Percentiles rank a stretch among this genome's conserved stretches.
phyloP scores from a whole-genome alignment of 2,113 vertebrate genomes.

The Hyperoodon ampullatus region DNA sequence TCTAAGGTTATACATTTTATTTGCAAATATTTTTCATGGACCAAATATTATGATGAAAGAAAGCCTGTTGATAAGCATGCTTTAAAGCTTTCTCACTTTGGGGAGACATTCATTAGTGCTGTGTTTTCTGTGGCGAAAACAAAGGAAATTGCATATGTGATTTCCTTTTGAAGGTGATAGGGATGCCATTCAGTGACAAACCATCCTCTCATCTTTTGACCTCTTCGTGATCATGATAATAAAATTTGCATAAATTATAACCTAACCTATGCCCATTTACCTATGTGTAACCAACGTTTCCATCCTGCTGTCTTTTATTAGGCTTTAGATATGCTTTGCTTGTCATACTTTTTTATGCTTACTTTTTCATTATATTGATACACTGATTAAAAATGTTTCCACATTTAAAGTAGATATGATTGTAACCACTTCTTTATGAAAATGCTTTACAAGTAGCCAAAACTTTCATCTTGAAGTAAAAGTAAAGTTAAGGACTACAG shows the following conservation, averaged over 20 bases:
- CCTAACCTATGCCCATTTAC: background rate
- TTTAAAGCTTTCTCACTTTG: slow-evolving; percentile 60
- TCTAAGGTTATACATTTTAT: slow-evolving; percentile 38
- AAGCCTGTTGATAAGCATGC: slow-evolving; percentile 33
- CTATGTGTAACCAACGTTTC: background rate
- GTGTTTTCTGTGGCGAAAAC: slow-evolving; percentile 56
- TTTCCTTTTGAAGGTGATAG: slow-evolving; percentile 61
- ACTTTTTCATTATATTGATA: slow-evolving; percentile 37
- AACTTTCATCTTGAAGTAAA: slow-evolving; percentile 39
- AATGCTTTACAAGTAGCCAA: slow-evolving; percentile 13
- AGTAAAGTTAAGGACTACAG: background rate
- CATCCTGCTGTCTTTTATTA: slow-evolving; percentile 22
- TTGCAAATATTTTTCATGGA: slow-evolving; percentile 49
- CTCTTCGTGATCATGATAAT: slow-evolving; percentile 11
- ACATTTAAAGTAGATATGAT: slow-evolving; percentile 27
- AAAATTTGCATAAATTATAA: slow-evolving; percentile 30
- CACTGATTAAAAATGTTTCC: slow-evolving; percentile 5
- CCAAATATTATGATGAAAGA: slow-evolving; percentile 34
- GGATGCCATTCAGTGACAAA: background rate
- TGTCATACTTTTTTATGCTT: background rate
- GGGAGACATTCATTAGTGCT: slow-evolving; percentile 34
- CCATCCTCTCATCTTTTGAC: slow-evolving; percentile 7
- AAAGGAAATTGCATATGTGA: slow-evolving; percentile 35
- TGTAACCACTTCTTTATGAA: background rate
- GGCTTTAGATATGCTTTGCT: background rate